phyloP scores from a whole-genome alignment of 2,113 vertebrate genomes.

The Apistogramma diplotaenia region DNA sequence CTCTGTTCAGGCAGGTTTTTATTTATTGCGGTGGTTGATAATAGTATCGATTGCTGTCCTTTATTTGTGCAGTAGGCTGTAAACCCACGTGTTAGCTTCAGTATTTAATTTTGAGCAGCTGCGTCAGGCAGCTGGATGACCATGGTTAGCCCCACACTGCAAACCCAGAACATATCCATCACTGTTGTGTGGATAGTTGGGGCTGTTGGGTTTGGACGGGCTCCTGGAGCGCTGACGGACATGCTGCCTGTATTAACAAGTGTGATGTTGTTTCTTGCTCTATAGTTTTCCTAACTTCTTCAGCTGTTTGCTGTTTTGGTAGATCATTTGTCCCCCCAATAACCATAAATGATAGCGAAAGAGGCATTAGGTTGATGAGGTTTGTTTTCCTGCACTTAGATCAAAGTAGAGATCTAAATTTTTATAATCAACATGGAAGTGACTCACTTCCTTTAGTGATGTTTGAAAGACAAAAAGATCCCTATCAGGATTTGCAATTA shows the following conservation, averaged over 20 bases:
- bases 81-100: not conserved
- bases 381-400: not conserved
- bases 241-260: constrained; percentile 49
- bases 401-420: constrained; percentile 2
- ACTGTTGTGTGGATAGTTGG: constrained; percentile 58
- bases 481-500: constrained; percentile 13
- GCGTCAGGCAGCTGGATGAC: constrained; percentile 30
- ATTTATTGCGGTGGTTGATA: too few relatives aligned
- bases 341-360: not conserved
- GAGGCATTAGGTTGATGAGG: not conserved
- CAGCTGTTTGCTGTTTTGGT: constrained; percentile 7
- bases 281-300: constrained; percentile 10
- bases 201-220: constrained; percentile 52
- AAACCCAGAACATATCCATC: constrained; percentile 66
- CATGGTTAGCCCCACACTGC: constrained; percentile 31
- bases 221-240: constrained; percentile 41
- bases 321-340: constrained; percentile 4
- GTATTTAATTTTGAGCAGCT: constrained; percentile 3
- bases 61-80: not conserved
- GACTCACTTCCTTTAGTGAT: constrained; percentile 16
- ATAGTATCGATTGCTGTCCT: not conserved
- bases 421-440: constrained; percentile 32
- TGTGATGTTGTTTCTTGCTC: constrained; percentile 39
- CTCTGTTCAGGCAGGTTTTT: too few relatives aligned
- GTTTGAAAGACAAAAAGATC: constrained; percentile 14